A percentile compares a stretch with the other conserved stretches of the same genome.
Evolutionary conservation across 1,140 invertebrate species (phyloP).

Genomic region (Tetramorium alpestre): DNA sequence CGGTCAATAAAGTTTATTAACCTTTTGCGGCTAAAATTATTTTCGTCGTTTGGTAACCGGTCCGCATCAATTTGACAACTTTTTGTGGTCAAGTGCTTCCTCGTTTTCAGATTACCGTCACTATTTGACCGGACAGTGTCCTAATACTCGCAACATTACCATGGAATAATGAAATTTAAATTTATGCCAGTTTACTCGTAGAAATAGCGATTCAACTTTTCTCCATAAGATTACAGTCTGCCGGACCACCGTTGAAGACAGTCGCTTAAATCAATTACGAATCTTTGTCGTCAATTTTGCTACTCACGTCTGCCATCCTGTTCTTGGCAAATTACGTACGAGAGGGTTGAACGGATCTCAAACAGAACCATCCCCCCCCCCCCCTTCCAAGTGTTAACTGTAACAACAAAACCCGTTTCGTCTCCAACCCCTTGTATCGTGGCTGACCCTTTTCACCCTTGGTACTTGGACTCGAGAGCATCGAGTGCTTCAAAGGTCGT

Average conservation of each 20-base stretch:
- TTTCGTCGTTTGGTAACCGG: conserved; percentile 42
- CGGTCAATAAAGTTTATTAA: conserved; percentile 53
- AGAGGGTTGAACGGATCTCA: conserved; percentile 33
- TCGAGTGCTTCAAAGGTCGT: conserved; percentile 59
- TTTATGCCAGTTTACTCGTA: background rate
- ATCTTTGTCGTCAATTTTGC: conserved; percentile 1
- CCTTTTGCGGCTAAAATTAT: conserved; percentile 44
- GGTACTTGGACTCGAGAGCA: conserved; percentile 64
- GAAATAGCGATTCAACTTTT: background rate
- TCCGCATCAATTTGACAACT: conserved; percentile 64
- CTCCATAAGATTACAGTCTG: background rate
- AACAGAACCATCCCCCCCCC: conserved; percentile 53
- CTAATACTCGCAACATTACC: background rate
- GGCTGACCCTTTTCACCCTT: conserved; percentile 71
- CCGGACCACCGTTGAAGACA: background rate
- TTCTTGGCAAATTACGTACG: conserved; percentile 29
- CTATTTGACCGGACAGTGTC: conserved; percentile 5
- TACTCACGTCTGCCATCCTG: background rate
- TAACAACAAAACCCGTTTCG: conserved; percentile 68
- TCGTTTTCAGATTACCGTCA: conserved; percentile 51
- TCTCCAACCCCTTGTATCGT: conserved; percentile 63
- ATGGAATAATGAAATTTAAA: background rate
- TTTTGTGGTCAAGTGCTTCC: conserved; percentile 59
- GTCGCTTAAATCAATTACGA: conserved; percentile 3
- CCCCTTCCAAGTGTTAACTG: conserved; percentile 76